These are phyloP conservation scores for Cuniculus paca DNA, from an alignment of 2,797 vertebrate species.

Conservation along the genomic window DNA sequence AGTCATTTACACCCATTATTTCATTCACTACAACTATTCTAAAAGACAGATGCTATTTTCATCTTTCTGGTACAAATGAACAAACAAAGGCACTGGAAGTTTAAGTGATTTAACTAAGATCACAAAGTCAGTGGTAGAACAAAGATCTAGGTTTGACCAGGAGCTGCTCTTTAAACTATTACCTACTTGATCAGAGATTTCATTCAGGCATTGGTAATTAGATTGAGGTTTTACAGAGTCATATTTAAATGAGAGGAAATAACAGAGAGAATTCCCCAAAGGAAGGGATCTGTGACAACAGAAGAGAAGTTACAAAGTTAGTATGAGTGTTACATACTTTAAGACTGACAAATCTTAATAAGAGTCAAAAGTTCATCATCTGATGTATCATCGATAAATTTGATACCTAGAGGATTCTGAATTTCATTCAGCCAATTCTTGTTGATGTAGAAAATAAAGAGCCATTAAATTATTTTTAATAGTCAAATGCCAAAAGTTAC, in stretches of 20 bases:
- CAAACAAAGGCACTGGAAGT: neutral
- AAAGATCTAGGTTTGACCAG: neutral
- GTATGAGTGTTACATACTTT: neutral
- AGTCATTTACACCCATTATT: neutral
- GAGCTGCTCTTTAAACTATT: conserved; percentile 3
- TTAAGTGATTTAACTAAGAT: neutral
- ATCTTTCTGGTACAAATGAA: neutral
- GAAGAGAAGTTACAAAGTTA: conserved; percentile 41
- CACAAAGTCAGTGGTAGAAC: neutral
- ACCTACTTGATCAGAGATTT: neutral
- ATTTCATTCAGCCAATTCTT: conserved; percentile 45
- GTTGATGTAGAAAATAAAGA: neutral
- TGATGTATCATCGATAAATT: neutral
- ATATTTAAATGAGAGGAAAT: conserved; percentile 45
- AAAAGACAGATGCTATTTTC: conserved; percentile 13
- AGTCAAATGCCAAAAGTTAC: neutral
- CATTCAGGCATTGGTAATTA: neutral
- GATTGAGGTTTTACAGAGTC: conserved; percentile 14
- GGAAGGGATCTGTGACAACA: neutral
- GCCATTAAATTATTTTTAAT: neutral
- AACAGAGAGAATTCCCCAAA: neutral
- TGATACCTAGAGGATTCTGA: conserved; percentile 8
- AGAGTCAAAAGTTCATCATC: neutral
- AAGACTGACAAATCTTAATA: neutral
- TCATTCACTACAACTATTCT: conserved; percentile 36